phyloP scores from a whole-genome alignment of 2,797 vertebrate genomes.

The Chaetophractus vellerosus region DNA sequence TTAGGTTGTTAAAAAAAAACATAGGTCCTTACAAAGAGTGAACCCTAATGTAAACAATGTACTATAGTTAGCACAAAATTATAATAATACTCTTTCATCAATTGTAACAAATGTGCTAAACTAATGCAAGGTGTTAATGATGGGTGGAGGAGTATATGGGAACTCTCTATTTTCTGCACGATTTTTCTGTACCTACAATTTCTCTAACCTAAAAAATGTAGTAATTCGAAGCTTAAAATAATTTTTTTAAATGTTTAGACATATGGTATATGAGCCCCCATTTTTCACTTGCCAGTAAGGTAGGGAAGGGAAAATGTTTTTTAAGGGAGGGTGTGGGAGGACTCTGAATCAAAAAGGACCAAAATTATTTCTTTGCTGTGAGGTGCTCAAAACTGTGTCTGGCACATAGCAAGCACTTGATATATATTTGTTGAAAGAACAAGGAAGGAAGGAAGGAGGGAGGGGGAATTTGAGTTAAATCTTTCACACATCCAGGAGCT shows the following conservation, averaged over 20 bases:
- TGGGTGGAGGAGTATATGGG: too few relatives aligned
- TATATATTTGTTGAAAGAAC: not conserved
- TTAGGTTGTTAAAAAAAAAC: too few relatives aligned
- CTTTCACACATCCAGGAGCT: not conserved
- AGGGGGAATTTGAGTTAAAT: not conserved
- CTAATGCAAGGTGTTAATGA: too few relatives aligned
- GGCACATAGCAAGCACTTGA: not conserved
- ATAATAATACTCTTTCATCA: too few relatives aligned
- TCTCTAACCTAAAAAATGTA: too few relatives aligned
- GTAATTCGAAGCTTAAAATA: not conserved
- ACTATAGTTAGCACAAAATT: too few relatives aligned
- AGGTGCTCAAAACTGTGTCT: not conserved
- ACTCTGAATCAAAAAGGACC: not conserved
- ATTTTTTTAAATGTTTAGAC: conserved; percentile 71
- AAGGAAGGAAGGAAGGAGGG: not conserved
- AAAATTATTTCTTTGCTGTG: not conserved
- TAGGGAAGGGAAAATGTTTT: conserved; percentile 6
- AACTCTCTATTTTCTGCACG: too few relatives aligned
- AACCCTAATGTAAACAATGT: too few relatives aligned
- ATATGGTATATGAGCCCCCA: not conserved
- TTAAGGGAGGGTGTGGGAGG: not conserved
- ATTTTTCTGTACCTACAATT: too few relatives aligned
- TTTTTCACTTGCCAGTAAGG: conserved; percentile 9
- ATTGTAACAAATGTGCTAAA: too few relatives aligned
- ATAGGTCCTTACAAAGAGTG: too few relatives aligned